Base-by-base conservation (phyloP, 2,113 vertebrate species). In the Gorsachius goisagi region DNA sequence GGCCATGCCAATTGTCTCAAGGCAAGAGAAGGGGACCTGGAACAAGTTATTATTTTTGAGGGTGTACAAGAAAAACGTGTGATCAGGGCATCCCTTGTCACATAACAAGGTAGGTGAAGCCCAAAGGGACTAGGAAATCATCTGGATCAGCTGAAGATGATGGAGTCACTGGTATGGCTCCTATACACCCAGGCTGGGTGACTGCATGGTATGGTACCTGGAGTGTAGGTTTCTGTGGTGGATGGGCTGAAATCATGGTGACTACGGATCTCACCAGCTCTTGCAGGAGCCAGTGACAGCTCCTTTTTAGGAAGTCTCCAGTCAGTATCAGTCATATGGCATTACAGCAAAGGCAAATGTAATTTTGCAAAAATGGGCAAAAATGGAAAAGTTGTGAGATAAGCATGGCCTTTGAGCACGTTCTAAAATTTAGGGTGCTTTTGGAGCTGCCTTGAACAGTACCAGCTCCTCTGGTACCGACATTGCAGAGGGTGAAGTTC, bases 181-280 rank as follows among this genome's bases (percentile, higher is more conserved):
- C 0, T 27, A 22, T 26, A 7, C 4, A 60, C 4, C 18, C 0
- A 1, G 69, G 44, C 16, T 1, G 4, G 22, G 20, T 39, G n/a
- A 23, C 22, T 52, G 22, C 7, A 4, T 15, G 23, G 12, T 27
- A 15, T 22, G 35, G 33, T 28, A 53, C 11, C 28, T 55, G 69
- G 13, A 50, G 19, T 28, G 18, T 8, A 6, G 0, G 5, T 39
- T 88, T 53, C 56, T 50, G 44, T 49, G 72, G 11, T 32, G n/a
- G 21, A 1, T 55, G 53, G 67, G 69, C 50, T 58, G 15, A 58
- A 74, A 11, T 26, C 12, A 5, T 2, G 6, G 37, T 8, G 32
- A 13, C 27, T 35, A 21, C 0, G 4, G 49, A 44, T 37, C 49
- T 58, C 60, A 47, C 3, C 71, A 87, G 35, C 44, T 78, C 37